Conservation (phyloP, 1,140 invertebrate genomes). For the Reticulitermes speratus region DNA sequence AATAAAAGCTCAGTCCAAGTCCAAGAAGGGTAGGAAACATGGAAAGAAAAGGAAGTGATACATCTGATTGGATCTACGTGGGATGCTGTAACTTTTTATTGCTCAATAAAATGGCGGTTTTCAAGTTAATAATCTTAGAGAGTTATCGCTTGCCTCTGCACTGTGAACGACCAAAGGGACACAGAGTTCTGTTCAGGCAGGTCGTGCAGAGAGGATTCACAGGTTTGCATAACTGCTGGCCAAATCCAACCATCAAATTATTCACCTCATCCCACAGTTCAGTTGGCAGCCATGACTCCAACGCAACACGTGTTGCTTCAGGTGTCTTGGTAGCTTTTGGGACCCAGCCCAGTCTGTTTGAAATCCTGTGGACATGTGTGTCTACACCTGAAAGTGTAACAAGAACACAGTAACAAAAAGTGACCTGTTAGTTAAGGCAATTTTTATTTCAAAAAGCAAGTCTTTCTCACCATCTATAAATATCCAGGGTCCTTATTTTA, state of each 20-base stretch:
- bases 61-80: no score
- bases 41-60: no score
- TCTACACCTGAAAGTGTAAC: constrained; percentile 72
- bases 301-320: constrained; percentile 77
- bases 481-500: no score
- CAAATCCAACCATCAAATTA: constrained; percentile 92
- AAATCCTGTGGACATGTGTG: constrained; percentile 95
- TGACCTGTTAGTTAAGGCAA: no score
- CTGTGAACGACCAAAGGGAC: constrained; percentile 62
- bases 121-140: no score
- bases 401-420: no score
- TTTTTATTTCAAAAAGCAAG: no score
- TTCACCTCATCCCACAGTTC: constrained; percentile 89
- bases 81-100: no score
- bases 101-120: no score
- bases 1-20: constrained; percentile 11
- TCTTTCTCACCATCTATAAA: no score
- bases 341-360: constrained; percentile 86
- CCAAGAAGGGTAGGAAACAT: no score
- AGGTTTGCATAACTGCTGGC: constrained; percentile 87
- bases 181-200: constrained; percentile 83
- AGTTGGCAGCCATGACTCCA: constrained; percentile 89
- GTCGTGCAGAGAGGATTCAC: constrained; percentile 74
- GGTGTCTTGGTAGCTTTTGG: constrained; percentile 75
- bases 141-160: no score